phyloP scores from a whole-genome alignment of 1,140 invertebrate genomes.

The Saccostrea echinata region DNA sequence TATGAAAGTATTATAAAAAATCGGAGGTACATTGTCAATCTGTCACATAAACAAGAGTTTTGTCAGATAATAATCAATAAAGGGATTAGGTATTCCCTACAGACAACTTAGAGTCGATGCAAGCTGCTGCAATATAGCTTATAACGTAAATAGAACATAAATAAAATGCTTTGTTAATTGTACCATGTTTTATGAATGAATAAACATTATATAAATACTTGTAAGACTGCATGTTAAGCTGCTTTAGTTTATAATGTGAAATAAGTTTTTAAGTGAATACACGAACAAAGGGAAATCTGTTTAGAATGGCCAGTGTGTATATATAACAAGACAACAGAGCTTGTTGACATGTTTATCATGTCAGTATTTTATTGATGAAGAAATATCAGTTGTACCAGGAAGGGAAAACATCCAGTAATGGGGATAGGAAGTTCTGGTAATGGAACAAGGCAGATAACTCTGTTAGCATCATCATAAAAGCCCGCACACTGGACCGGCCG shows the following conservation, averaged over 20 bases:
- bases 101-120: background rate
- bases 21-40: background rate
- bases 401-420: background rate
- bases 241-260: background rate
- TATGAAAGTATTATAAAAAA: background rate
- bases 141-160: background rate
- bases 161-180: background rate
- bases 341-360: background rate
- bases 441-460: background rate
- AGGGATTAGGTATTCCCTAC: background rate
- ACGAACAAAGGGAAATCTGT: background rate
- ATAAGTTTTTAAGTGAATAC: background rate
- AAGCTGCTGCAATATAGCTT: background rate
- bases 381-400: background rate
- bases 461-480: no score
- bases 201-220: background rate
- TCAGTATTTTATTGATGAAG: background rate
- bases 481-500: no score
- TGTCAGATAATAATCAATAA: background rate
- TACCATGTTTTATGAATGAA: background rate
- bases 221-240: background rate
- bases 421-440: background rate
- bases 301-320: background rate
- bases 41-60: constrained; percentile 1
- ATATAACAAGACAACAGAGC: background rate